Base-by-base conservation (phyloP, 2,797 vertebrate species). In the Falco biarmicus region DNA sequence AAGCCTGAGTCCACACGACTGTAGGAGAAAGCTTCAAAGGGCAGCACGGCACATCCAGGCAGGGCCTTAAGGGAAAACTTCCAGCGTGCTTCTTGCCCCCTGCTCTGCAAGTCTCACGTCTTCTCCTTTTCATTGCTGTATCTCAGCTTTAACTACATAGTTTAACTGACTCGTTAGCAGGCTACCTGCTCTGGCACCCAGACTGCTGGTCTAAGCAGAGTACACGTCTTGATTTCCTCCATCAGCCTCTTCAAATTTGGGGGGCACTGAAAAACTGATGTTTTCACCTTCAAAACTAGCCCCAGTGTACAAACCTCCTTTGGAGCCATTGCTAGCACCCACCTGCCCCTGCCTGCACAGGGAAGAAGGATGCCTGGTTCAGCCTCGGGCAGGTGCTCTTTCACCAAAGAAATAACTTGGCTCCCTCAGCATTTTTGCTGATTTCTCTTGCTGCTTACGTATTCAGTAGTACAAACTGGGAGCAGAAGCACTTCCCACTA, bases 41-140 rank as follows among this genome's bases (percentile, higher is more conserved):
- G 29, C 50, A 63, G 22, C 19, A 43, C 59, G 56, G 37, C 32
- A 53, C 10, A 31, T 6, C 24, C 78, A 53, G 32, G 39, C 22
- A 76, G 79, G 77, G 21, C 18, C 34, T 47, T 15, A 65, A 70
- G 24, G 59, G 73, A 70, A 65, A 83, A n/a, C 7, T 63, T 66
- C 26, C 22, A 1, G 4, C 3, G 10, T 6, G 13, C 29, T 54
- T 13, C 57, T 56, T 54, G 9, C 14, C 29, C 9, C 6, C 9
- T 3, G 3, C 19, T 17, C 5, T 3, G 22, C 12, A 48, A 50
- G 24, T 29, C 50, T 31, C 21, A 29, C 0, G 0, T 31, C 37
- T 34, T 9, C 6, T 50, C 16, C 15, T 87, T 64, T 51, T 29
- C 7, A 4, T 3, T 57, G 47, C 50, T 53, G 41, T 22, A 43